Evolutionary conservation across 2,888 invertebrate species (phyloP).

Genomic region (Asteroscopus sphinx): DNA sequence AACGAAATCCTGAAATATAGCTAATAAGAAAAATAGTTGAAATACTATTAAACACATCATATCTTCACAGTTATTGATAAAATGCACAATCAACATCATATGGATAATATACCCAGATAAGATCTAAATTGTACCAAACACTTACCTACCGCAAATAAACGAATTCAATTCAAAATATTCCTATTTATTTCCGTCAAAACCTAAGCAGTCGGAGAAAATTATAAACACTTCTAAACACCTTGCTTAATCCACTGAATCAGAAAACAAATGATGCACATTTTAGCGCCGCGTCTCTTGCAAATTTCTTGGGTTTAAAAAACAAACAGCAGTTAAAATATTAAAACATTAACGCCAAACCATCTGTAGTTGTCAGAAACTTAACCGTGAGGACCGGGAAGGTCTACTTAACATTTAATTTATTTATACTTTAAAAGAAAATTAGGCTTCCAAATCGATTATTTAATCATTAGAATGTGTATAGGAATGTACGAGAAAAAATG

Average conservation of each 20-base stretch:
- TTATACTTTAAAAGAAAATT: conserved; percentile 52
- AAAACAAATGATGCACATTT: conserved; percentile 8
- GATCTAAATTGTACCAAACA: too few relatives aligned
- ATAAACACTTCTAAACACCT: background rate
- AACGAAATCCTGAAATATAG: too few relatives aligned
- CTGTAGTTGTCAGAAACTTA: conserved; percentile 32
- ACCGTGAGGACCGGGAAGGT: conserved; percentile 16
- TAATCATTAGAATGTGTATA: conserved; percentile 33
- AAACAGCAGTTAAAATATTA: conserved; percentile 29
- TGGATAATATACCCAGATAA: too few relatives aligned
- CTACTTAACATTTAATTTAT: conserved; percentile 54
- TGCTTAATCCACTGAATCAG: background rate
- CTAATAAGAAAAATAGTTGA: too few relatives aligned
- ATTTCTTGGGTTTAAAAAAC: conserved; percentile 27
- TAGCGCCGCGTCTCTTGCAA: conserved; percentile 22
- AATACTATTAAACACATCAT: too few relatives aligned
- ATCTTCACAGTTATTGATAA: too few relatives aligned
- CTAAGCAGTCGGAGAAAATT: too few relatives aligned
- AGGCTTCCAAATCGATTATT: conserved; percentile 35
- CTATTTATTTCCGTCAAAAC: too few relatives aligned
- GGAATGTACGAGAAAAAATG: conserved; percentile 49
- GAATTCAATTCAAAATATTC: too few relatives aligned
- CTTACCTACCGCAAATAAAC: too few relatives aligned
- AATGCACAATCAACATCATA: too few relatives aligned
- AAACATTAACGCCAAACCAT: conserved; percentile 42